Percentiles rank a stretch among this genome's conserved stretches.
These are phyloP conservation scores for Lasioglossum figueresi DNA, from an alignment of 2,888 invertebrate genomes.

Conservation along the genomic window DNA sequence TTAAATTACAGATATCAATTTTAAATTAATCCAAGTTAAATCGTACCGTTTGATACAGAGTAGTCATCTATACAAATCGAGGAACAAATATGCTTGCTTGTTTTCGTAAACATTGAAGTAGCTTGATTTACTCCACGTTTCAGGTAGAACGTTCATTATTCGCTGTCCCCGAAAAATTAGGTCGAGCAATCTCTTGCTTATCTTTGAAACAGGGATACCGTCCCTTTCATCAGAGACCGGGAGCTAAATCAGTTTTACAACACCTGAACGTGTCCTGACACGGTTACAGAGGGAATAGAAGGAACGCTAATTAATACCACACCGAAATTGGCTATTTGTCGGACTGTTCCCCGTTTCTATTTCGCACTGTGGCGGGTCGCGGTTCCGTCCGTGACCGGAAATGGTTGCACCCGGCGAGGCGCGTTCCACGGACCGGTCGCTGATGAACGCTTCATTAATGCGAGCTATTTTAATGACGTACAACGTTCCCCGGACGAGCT, in stretches of 20 bases:
- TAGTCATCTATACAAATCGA: too few species aligned
- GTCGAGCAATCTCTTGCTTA: neutral
- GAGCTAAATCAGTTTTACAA: neutral
- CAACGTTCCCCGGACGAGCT: neutral
- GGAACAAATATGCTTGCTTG: too few species aligned
- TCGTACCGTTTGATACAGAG: too few species aligned
- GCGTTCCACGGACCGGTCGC: neutral
- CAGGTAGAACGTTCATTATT: neutral
- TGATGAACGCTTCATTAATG: constrained; percentile 44
- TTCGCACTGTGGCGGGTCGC: neutral
- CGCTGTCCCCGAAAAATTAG: neutral
- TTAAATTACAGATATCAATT: too few species aligned
- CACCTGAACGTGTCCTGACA: neutral
- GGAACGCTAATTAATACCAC: neutral
- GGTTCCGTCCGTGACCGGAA: constrained; percentile 15
- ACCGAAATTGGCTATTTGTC: neutral
- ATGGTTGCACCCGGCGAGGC: neutral
- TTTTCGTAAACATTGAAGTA: too few species aligned
- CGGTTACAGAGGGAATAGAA: neutral
- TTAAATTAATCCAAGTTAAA: too few species aligned
- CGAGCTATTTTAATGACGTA: constrained; percentile 37
- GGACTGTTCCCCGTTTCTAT: constrained; percentile 10
- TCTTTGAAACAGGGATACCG: neutral
- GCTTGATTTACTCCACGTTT: neutral
- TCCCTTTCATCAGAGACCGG: neutral